Conservation (phyloP, 2,888 invertebrate species). For the Drosophila parthenogenetica region DNA sequence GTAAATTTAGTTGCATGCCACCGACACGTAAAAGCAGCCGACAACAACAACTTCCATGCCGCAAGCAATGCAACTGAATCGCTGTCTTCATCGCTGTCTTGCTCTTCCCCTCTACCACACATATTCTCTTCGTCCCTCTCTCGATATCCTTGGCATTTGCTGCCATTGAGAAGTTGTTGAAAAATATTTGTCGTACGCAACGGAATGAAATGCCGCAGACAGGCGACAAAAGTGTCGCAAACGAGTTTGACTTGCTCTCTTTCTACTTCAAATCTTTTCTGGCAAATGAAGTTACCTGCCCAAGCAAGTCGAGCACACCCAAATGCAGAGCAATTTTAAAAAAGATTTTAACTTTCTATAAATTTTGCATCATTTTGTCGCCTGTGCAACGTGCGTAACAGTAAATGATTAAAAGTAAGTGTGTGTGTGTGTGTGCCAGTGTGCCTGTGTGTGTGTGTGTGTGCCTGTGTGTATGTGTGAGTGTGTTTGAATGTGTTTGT, state of each 20-base stretch:
- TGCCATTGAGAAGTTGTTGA: conserved; percentile 49
- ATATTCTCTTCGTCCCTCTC: background rate
- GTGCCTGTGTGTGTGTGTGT: background rate
- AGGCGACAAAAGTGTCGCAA: conserved; percentile 41
- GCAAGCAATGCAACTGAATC: conserved; percentile 18
- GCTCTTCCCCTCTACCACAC: background rate
- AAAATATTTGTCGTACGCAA: conserved; percentile 47
- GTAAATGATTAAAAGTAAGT: conserved; percentile 10
- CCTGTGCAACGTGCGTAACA: conserved; percentile 23
- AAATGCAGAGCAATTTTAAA: background rate
- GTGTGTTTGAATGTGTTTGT: background rate
- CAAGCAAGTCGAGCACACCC: conserved; percentile 1
- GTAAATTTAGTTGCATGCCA: conserved; percentile 46
- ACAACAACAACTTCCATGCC: conserved; percentile 11
- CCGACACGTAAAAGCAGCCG: conserved; percentile 31
- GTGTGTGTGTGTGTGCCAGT: background rate
- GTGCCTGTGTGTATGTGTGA: background rate
- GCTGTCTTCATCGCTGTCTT: conserved; percentile 3
- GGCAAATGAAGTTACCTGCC: too few relatives aligned
- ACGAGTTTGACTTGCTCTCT: too few relatives aligned
- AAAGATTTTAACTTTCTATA: conserved; percentile 1
- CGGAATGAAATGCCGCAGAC: conserved; percentile 8
- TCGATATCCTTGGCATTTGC: background rate
- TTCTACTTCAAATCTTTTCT: too few relatives aligned
- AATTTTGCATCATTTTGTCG: conserved; percentile 26